Evolutionary conservation across 2,888 invertebrate genomes (phyloP).

Genomic region (Caenorhabditis sp.): DNA sequence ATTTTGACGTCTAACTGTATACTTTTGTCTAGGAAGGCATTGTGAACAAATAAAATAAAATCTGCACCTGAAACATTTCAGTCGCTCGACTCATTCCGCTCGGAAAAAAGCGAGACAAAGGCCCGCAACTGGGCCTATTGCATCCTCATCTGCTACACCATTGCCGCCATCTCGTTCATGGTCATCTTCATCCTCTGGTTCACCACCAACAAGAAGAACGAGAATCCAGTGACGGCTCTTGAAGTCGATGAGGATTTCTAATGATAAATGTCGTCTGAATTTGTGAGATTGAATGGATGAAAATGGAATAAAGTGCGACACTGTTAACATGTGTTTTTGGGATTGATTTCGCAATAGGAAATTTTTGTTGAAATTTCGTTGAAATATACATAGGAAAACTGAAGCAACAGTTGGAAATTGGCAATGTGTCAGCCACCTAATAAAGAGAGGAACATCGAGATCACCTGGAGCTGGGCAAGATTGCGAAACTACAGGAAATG

Average conservation of each 20-base stretch:
- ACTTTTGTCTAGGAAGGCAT: too few species aligned
- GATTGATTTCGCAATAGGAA: too few species aligned
- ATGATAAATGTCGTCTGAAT: background rate
- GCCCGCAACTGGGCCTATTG: constrained; percentile 38
- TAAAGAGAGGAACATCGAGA: background rate
- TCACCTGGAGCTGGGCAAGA: background rate
- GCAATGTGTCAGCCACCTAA: background rate
- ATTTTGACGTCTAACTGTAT: background rate
- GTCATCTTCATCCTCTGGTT: constrained; percentile 37
- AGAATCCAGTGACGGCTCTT: background rate
- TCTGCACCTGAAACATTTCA: constrained; percentile 4
- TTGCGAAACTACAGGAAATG: background rate
- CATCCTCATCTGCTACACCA: constrained; percentile 30
- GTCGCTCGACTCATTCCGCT: constrained; percentile 41
- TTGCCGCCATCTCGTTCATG: constrained; percentile 29
- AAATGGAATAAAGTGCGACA: background rate
- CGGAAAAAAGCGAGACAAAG: background rate
- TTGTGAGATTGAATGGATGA: background rate
- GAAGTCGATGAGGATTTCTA: constrained; percentile 7
- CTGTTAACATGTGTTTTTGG: background rate
- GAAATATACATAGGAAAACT: too few species aligned
- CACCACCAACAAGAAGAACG: constrained; percentile 7
- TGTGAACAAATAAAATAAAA: too few species aligned
- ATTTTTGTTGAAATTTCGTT: too few species aligned
- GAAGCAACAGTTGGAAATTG: background rate